phyloP scores from a whole-genome alignment of 2,113 vertebrate genomes.

The Malurus alboscapulatus region DNA sequence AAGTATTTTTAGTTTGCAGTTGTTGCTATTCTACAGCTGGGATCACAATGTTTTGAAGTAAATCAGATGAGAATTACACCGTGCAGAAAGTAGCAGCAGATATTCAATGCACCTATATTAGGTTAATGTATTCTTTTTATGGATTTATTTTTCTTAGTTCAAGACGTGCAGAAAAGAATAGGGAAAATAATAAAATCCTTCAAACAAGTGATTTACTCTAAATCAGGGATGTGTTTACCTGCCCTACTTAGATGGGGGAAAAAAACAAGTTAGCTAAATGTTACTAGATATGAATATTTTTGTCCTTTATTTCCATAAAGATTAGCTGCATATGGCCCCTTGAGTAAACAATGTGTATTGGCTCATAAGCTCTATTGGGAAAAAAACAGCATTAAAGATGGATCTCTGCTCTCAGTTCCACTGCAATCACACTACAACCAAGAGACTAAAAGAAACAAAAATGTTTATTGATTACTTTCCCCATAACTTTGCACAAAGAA shows the following conservation, averaged over 20 bases:
- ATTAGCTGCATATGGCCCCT: conserved; percentile 60
- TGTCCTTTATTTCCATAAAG: conserved; percentile 74
- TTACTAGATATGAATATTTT: conserved; percentile 73
- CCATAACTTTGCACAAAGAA: conserved; percentile 57
- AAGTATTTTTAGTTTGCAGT: conserved; percentile 48
- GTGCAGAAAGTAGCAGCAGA: conserved; percentile 31
- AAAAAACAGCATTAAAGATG: conserved; percentile 32
- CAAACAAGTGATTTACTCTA: conserved; percentile 66
- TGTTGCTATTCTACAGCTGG: conserved; percentile 53
- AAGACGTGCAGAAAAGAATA: conserved; percentile 36
- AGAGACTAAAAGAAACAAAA: conserved; percentile 66
- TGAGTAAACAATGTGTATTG: conserved; percentile 53
- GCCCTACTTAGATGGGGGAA: conserved; percentile 64
- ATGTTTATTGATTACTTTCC: conserved; percentile 71
- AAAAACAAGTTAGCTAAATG: conserved; percentile 66
- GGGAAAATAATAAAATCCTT: conserved; percentile 63
- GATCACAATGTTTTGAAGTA: conserved; percentile 65
- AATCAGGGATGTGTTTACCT: conserved; percentile 66
- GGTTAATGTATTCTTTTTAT: conserved; percentile 68
- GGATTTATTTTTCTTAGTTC: conserved; percentile 59
- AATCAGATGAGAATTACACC: conserved; percentile 56
- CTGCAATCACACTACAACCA: conserved; percentile 57
- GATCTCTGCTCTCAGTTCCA: conserved; percentile 60
- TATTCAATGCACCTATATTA: conserved; percentile 61
- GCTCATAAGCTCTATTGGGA: conserved; percentile 10